Evolutionary conservation across 2,113 vertebrate genomes (phyloP).

Genomic region (Heptranchias perlo): DNA sequence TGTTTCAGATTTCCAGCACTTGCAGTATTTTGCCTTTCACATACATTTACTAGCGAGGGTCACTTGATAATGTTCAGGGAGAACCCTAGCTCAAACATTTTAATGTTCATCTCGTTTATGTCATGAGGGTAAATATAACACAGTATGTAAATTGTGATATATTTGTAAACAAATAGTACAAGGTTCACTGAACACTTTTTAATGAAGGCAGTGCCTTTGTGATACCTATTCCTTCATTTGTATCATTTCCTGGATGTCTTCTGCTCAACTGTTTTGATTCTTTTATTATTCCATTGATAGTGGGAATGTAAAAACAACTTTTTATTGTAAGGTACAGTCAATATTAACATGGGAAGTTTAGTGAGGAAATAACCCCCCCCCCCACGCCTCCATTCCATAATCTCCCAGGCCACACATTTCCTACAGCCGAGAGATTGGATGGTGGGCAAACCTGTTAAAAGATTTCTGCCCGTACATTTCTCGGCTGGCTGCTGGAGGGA

Average conservation of each 20-base stretch:
- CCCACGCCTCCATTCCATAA: background rate
- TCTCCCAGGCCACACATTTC: background rate
- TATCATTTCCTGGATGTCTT: background rate
- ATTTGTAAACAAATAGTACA: background rate
- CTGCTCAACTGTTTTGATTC: background rate
- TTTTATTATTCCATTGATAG: background rate
- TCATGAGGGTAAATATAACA: background rate
- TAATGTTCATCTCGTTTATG: background rate
- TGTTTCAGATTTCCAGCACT: background rate
- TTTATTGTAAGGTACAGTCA: background rate
- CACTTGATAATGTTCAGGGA: background rate
- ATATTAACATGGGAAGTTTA: background rate
- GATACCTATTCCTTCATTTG: background rate
- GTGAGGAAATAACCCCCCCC: background rate
- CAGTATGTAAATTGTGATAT: background rate
- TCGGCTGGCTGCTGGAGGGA: background rate
- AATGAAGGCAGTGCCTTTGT: background rate
- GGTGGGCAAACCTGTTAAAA: background rate
- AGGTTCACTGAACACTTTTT: background rate
- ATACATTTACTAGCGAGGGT: background rate
- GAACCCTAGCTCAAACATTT: background rate
- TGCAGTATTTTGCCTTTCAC: background rate
- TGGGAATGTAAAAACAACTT: background rate
- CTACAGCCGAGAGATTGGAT: background rate
- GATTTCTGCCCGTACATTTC: background rate